Evolutionary conservation across 1,140 invertebrate species (phyloP).

Genomic region (Stenopsyche tienmushanensis): DNA sequence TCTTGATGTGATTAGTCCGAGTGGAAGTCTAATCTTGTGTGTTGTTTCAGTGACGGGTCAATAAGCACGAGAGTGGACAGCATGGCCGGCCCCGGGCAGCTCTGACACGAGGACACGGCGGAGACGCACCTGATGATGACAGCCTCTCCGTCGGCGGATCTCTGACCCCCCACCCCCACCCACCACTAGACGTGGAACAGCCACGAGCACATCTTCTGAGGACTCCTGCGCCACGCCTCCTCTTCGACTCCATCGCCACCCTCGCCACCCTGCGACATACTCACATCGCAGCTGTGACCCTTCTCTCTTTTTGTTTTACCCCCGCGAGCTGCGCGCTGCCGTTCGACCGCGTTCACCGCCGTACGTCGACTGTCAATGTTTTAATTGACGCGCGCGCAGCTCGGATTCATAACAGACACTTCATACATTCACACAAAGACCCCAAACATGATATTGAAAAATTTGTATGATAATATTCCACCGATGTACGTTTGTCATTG

Average conservation of each 20-base stretch:
- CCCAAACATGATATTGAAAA: too few relatives aligned
- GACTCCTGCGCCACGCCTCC: constrained; percentile 20
- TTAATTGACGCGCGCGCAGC: too few relatives aligned
- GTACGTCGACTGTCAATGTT: too few relatives aligned
- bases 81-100: constrained; percentile 33
- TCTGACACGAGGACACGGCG: constrained; percentile 42
- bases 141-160: constrained; percentile 38
- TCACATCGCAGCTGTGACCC: constrained; percentile 19
- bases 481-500: too few relatives aligned
- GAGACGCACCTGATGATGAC: constrained; percentile 41
- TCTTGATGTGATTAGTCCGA: too few relatives aligned
- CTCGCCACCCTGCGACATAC: neutral
- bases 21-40: too few relatives aligned
- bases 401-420: too few relatives aligned
- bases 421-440: too few relatives aligned
- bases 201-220: constrained; percentile 43
- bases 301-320: too few relatives aligned
- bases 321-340: too few relatives aligned
- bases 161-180: constrained; percentile 35
- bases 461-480: too few relatives aligned
- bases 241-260: neutral
- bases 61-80: constrained; percentile 41
- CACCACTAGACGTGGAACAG: constrained; percentile 42
- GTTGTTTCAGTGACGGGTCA: constrained; percentile 39
- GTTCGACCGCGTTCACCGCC: too few relatives aligned